These are phyloP conservation scores for Neosilurus hyrtlii DNA, from an alignment of 2,797 vertebrate species.

Conservation along the genomic window DNA sequence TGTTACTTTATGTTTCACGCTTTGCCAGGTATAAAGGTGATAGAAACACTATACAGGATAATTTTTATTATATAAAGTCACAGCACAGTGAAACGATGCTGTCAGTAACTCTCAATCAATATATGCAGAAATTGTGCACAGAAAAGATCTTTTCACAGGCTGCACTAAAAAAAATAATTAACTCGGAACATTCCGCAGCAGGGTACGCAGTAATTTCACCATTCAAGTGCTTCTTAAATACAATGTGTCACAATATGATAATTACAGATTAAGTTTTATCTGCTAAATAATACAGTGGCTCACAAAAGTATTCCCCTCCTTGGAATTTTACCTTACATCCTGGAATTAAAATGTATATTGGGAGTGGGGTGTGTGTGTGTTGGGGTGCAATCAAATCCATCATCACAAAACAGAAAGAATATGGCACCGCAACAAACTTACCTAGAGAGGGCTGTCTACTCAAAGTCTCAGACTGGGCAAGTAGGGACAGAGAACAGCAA, in stretches of 20 bases:
- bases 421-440: too few species aligned
- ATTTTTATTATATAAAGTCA: not conserved
- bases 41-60: not conserved
- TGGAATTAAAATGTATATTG: too few species aligned
- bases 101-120: not conserved
- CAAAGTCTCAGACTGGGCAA: too few species aligned
- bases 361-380: too few species aligned
- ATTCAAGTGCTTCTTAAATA: not conserved
- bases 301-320: not conserved
- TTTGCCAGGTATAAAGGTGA: not conserved
- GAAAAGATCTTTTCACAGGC: not conserved
- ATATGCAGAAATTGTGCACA: not conserved
- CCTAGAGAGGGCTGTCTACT: too few species aligned
- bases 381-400: too few species aligned
- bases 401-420: too few species aligned
- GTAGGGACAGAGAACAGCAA: too few species aligned
- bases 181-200: not conserved
- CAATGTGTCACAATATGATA: too few species aligned
- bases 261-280: not conserved
- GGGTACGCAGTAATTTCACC: not conserved
- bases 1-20: not conserved
- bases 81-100: not conserved
- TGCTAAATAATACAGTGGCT: not conserved
- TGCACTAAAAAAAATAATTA: not conserved
- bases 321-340: not conserved